phyloP scores from a whole-genome alignment of 2,888 invertebrate genomes.

The Ischnus inquisitorius region DNA sequence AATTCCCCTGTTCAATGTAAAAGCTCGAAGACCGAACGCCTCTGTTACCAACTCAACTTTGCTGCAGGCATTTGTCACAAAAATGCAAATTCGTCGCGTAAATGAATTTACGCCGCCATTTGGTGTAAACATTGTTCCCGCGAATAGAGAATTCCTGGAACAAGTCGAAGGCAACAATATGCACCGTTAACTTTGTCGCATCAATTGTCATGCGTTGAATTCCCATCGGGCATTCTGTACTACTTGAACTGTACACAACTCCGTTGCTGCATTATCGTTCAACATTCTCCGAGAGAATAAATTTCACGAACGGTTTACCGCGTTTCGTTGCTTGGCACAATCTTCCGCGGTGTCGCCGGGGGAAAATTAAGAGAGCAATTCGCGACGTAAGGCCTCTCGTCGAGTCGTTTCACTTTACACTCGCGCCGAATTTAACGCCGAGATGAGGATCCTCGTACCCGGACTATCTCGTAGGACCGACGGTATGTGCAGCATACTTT shows the following conservation, averaged over 20 bases:
- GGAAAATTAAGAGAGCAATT: slow-evolving; percentile 38
- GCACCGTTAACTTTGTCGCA: slow-evolving; percentile 24
- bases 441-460: background rate
- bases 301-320: background rate
- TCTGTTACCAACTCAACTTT: background rate
- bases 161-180: background rate
- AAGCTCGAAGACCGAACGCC: background rate
- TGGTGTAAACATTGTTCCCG: background rate
- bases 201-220: slow-evolving; percentile 34
- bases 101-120: background rate
- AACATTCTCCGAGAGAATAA: slow-evolving; percentile 38
- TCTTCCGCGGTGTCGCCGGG: slow-evolving; percentile 14
- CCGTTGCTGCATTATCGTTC: slow-evolving; percentile 6
- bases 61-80: background rate
- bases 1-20: background rate
- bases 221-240: slow-evolving; percentile 15
- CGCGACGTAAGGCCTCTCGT: background rate
- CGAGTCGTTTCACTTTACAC: slow-evolving; percentile 27
- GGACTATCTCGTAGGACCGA: background rate
- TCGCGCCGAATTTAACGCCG: slow-evolving; percentile 13
- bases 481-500: background rate
- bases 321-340: background rate
- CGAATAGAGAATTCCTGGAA: background rate
- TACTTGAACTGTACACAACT: slow-evolving; percentile 33
- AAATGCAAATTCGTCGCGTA: background rate